These are phyloP conservation scores for Hypanus sabinus DNA, from an alignment of 2,113 vertebrate species.

Conservation along the genomic window DNA sequence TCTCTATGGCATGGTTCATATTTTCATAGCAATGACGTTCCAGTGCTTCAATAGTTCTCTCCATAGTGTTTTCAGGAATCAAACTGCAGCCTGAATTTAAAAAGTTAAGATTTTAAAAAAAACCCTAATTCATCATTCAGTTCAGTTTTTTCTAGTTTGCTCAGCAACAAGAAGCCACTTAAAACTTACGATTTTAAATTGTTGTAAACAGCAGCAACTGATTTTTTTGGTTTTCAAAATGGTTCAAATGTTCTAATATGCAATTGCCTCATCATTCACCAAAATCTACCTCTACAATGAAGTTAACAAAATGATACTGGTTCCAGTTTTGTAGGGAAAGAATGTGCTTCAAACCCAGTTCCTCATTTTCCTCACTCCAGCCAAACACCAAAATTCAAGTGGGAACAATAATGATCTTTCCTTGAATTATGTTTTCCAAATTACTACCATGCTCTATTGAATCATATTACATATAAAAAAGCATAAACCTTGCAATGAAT, in stretches of 20 bases:
- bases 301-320: background rate
- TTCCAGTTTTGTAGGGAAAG: no score
- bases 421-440: background rate
- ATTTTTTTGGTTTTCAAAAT: background rate
- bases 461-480: background rate
- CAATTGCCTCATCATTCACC: background rate
- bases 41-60: constrained; percentile 81
- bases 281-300: background rate
- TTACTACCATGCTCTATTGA: background rate
- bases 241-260: background rate
- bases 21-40: constrained; percentile 89
- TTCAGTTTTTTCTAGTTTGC: background rate
- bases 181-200: background rate
- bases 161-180: background rate
- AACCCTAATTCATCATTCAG: background rate
- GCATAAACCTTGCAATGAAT: background rate
- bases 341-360: background rate
- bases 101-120: constrained; percentile 17
- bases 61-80: constrained; percentile 86
- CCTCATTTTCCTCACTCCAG: background rate
- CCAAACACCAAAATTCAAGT: background rate
- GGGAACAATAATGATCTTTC: background rate
- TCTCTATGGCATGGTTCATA: constrained; percentile 94
- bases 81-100: constrained; percentile 66
- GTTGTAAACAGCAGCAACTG: background rate